Evolutionary conservation across 2,888 invertebrate genomes (phyloP), one percentile per base, ranked within the genome.

Genomic region (Caenorhabditis sp.): DNA sequence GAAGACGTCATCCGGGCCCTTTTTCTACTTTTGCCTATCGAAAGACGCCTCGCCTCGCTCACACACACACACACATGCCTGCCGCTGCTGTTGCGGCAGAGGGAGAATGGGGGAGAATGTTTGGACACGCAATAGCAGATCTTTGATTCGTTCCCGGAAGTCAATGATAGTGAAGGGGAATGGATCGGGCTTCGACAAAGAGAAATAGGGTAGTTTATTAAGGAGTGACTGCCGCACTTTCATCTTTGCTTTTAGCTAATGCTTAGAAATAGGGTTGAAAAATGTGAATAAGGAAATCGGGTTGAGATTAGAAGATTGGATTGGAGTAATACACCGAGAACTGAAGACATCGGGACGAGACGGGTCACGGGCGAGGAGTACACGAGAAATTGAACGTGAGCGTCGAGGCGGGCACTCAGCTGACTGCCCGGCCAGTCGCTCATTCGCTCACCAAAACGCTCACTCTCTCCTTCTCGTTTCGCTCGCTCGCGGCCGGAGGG

Each of bases 381-480:
- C 46, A 52, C 50, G 56, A 63, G 58, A 46, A 73, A 73, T 65
- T 53, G 73, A 73, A 63, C 62, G 50, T 63, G 58, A 71, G 71
- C 48, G 71, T 48, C 30, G 70, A 52, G 70, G 70, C 50, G 53
- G 62, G 48, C 62, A 50, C 73, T 74, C 74, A 74, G 74, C 74
- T 74, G 74, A 74, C 74, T 61, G 58, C 45, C 41, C 24, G 37
- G 53, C 41, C 61, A 53, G 53, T 53, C 73, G 65, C 65, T 65
- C 62, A 56, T 58, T 55, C 72, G 15, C 65, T 65, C 58, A 45
- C 55, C 48, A 46, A 63, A 45, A 65, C 59, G 62, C 72, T 50
- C 56, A 32, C 52, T 22, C 52, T 45, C 56, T 72, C 56, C 50
- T 45, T 41, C 35, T 63, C 62, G 43, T 55, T 55, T 58, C 58